Evolutionary conservation across 1,140 invertebrate genomes (phyloP).

Genomic region (Epicauta chinensis): DNA sequence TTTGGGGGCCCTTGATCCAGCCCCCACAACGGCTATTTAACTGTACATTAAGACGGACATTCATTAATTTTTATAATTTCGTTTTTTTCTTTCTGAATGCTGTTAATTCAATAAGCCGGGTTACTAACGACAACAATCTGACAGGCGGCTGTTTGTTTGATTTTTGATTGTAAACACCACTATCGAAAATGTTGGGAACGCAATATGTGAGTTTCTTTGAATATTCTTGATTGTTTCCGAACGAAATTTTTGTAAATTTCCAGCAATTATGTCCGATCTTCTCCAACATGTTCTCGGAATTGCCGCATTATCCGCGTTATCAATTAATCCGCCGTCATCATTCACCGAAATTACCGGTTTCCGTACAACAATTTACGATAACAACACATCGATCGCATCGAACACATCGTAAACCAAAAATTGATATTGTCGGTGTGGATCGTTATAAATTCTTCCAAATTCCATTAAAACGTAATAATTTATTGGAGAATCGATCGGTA

Average conservation of each 20-base stretch:
- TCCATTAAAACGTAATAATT: neutral
- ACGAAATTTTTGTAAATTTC: conserved; percentile 18
- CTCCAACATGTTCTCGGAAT: conserved; percentile 51
- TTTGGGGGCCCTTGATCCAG: no score
- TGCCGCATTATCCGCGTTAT: conserved; percentile 35
- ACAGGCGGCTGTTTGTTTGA: no score
- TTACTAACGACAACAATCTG: no score
- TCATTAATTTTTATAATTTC: no score
- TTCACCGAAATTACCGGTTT: conserved; percentile 15
- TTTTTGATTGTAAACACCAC: no score
- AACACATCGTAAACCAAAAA: neutral
- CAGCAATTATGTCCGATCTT: conserved; percentile 50
- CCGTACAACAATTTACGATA: conserved; percentile 9
- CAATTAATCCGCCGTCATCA: conserved; percentile 26
- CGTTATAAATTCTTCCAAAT: conserved; percentile 27
- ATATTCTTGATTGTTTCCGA: no score
- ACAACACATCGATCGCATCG: neutral
- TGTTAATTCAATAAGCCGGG: no score
- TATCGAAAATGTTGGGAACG: no score
- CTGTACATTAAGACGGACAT: no score
- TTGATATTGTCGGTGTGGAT: conserved; percentile 22
- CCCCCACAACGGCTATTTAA: no score
- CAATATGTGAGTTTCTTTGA: no score
- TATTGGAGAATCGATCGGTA: neutral
- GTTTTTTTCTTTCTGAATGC: no score